These are phyloP conservation scores for Eristalis pertinax DNA, from an alignment of 2,888 invertebrate genomes.

Conservation along the genomic window DNA sequence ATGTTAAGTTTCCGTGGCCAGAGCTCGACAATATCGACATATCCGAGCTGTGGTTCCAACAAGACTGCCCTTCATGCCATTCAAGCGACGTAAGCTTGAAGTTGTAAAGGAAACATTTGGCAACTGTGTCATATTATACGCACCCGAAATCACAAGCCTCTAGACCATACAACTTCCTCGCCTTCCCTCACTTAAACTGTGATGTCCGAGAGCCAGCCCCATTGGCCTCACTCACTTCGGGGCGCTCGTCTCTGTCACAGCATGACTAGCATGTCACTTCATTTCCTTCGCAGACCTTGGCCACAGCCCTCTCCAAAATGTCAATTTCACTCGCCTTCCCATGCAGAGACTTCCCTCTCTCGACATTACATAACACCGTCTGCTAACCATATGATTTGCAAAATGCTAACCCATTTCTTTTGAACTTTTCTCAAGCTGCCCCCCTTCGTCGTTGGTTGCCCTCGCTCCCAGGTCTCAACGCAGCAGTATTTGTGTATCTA, in stretches of 20 bases:
- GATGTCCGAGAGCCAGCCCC: neutral
- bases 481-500: conserved; percentile 16
- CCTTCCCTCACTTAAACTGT: neutral
- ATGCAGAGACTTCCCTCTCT: neutral
- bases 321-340: neutral
- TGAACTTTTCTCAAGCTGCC: conserved; percentile 25
- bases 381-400: conserved; percentile 20
- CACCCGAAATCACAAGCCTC: too few species aligned
- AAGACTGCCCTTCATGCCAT: too few species aligned
- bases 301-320: neutral
- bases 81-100: too few species aligned
- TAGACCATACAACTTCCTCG: neutral
- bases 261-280: neutral
- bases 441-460: neutral
- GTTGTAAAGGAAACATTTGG: too few species aligned
- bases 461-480: neutral
- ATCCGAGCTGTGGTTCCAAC: too few species aligned
- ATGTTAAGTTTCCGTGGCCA: too few species aligned
- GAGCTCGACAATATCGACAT: too few species aligned
- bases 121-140: too few species aligned
- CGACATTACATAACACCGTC: conserved; percentile 12
- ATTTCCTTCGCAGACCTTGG: neutral
- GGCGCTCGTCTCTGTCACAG: neutral
- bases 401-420: conserved; percentile 37
- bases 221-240: neutral